Evolutionary conservation across 2,888 invertebrate genomes (phyloP), one percentile per base, ranked within the genome.

Genomic region (Synanthedon myopaeformis): DNA sequence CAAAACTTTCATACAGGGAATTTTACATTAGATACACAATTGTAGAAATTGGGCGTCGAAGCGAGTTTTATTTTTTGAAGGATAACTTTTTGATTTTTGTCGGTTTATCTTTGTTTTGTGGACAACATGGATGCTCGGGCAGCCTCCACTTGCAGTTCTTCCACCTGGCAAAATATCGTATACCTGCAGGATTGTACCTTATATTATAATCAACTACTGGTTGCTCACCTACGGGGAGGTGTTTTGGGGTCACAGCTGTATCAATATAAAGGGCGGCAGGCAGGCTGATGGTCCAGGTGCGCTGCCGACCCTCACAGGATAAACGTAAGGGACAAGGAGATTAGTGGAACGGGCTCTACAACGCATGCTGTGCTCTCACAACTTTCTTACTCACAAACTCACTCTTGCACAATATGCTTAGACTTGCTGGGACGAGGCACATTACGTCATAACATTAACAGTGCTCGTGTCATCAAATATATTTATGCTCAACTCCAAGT

Each of bases 161-260:
- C 93, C 92, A 93, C 92, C 90, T 93, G 93, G 90, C 92, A 93
- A 91, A 93, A 93, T 89, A 93, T 92, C 89, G 93, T 91, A 90
- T 93, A 93, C 90, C 91, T 91, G 90, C 87, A 86, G 88, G 86
- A 87, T 87, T 87, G 85, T 80, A 87, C 85, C 85, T 84, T 69
- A 85, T 67, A 85, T 87, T 87, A 87, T 86, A 85, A 84, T 87
- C 75, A 83, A 76, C 86, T 87, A 86, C 85, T 75, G 80, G 78
- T 78, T 74, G 77, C 80, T 76, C 73, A 73, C 77, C 74, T 79
- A 79, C 70, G 67, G 75, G 74, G 62, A 59, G 59, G 70, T 70
- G 74, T 60, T 64, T 65, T 61, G 66, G 64, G 64, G 72, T 72
- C 72, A 65, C 65, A 61, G 64, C 68, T 57, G n/a, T 45, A 10